Evolutionary conservation across 2,113 vertebrate species (phyloP).

Genomic region (Bothrops jararaca): DNA sequence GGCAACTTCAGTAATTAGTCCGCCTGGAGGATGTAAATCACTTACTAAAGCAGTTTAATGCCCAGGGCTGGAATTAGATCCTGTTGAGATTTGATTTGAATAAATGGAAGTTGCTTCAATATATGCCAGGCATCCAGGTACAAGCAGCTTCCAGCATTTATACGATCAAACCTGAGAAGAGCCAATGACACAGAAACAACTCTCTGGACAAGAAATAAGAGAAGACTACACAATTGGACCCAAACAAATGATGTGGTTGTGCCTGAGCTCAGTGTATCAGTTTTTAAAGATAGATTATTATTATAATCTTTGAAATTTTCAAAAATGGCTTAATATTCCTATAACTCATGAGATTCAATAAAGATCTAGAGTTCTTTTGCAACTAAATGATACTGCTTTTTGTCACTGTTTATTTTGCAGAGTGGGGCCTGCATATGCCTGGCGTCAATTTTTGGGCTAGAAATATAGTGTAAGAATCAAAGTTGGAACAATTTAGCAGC

Average conservation of each 20-base stretch:
- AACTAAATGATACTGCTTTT: neutral
- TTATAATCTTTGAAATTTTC: neutral
- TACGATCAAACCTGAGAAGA: neutral
- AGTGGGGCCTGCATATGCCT: neutral
- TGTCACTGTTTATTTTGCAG: neutral
- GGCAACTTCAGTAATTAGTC: neutral
- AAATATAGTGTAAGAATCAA: neutral
- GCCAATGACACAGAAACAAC: neutral
- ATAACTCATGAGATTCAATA: neutral
- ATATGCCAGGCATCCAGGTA: conserved; percentile 21
- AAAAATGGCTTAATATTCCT: neutral
- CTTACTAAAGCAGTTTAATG: conserved; percentile 24
- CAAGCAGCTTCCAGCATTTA: neutral
- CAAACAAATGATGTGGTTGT: neutral
- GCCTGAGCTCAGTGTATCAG: neutral
- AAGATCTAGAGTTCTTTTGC: neutral
- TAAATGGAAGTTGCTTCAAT: conserved; percentile 39
- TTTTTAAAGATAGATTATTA: neutral
- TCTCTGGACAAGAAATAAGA: neutral
- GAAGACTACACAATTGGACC: neutral
- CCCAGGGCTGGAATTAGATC: conserved; percentile 34
- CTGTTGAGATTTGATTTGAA: conserved; percentile 46
- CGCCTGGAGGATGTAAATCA: neutral
- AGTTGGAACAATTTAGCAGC: neutral
- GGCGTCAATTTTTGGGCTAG: neutral